Conservation (phyloP, 2,113 vertebrate species). For the Symphodus melops region DNA sequence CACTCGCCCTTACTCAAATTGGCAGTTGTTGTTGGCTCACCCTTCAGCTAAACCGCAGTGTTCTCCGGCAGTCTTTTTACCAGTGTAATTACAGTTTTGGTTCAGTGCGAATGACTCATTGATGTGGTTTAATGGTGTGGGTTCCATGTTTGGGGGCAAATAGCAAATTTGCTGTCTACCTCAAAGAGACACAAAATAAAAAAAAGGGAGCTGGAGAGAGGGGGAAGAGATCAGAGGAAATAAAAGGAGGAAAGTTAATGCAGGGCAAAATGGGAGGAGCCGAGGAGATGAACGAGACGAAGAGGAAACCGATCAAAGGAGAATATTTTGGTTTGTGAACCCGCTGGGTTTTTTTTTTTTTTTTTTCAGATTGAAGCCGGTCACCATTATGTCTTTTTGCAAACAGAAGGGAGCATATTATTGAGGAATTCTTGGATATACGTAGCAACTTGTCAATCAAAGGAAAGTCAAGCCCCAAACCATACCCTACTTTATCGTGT, state of each 20-base stretch:
- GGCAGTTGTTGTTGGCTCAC: slow-evolving; percentile 71
- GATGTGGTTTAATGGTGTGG: slow-evolving; percentile 60
- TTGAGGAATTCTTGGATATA: too few species aligned
- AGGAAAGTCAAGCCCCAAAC: background rate
- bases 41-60: slow-evolving; percentile 52
- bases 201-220: slow-evolving; percentile 24
- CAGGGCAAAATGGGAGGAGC: slow-evolving; percentile 17
- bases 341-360: too few species aligned
- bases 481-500: background rate
- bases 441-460: background rate
- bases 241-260: slow-evolving; percentile 5
- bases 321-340: background rate
- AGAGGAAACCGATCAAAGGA: background rate
- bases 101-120: slow-evolving; percentile 62
- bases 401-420: background rate
- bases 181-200: slow-evolving; percentile 38
- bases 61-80: slow-evolving; percentile 60
- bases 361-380: background rate
- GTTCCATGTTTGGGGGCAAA: slow-evolving; percentile 34
- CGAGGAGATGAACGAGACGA: slow-evolving; percentile 3
- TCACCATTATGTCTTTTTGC: too few species aligned
- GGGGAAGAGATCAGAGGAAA: slow-evolving; percentile 46
- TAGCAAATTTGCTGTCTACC: slow-evolving; percentile 43
- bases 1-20: slow-evolving; percentile 64
- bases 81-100: slow-evolving; percentile 65